Evolutionary conservation across 2,888 invertebrate species (phyloP).

Genomic region (Hemistola chrysoprasaria): DNA sequence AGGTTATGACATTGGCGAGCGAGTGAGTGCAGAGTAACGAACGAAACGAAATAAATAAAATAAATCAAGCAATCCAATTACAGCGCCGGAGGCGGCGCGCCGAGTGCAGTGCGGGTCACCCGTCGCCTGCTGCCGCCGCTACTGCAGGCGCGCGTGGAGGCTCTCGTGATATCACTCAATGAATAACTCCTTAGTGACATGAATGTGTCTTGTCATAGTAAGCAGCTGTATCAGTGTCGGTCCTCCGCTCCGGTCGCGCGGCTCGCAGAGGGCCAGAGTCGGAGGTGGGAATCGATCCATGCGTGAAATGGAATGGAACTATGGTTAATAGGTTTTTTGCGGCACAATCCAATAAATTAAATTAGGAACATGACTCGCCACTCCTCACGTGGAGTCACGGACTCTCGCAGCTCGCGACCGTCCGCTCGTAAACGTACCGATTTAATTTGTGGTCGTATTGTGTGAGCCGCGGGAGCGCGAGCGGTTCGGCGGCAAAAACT

Average conservation of each 20-base stretch:
- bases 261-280: too few relatives aligned
- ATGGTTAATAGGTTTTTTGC: constrained; percentile 45
- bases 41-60: too few relatives aligned
- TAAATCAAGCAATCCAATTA: constrained; percentile 26
- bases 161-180: too few relatives aligned
- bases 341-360: constrained; percentile 47
- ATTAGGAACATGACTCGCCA: constrained; percentile 45
- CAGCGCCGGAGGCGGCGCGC: neutral
- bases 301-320: constrained; percentile 33
- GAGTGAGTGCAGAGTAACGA: too few relatives aligned
- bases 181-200: too few relatives aligned
- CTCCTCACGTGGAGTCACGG: constrained; percentile 25
- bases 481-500: constrained; percentile 22
- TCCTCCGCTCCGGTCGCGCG: too few relatives aligned
- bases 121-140: too few relatives aligned
- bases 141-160: too few relatives aligned
- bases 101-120: neutral
- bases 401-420: constrained; percentile 30
- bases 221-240: too few relatives aligned
- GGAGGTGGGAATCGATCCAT: constrained; percentile 23
- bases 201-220: too few relatives aligned
- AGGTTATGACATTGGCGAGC: too few relatives aligned
- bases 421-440: constrained; percentile 39
- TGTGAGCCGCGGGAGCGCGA: constrained; percentile 10
- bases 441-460: constrained; percentile 42